Conservation (phyloP, 2,888 invertebrate species). For the Ichneumon xanthorius region DNA sequence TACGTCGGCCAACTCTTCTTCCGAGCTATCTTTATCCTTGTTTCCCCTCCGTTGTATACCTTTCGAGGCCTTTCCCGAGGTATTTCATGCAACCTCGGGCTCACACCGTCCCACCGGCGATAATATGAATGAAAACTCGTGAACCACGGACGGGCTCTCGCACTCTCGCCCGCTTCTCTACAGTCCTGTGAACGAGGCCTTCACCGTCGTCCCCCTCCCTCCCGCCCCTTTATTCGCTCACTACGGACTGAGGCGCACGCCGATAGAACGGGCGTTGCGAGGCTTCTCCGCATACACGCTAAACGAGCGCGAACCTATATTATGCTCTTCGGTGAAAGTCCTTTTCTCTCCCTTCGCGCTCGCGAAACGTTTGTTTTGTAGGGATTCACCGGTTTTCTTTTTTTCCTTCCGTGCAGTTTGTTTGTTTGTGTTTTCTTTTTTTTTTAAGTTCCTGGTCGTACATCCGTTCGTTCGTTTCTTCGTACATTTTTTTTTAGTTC, state of each 20-base stretch:
- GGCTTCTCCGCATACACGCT: conserved; percentile 34
- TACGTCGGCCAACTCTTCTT: neutral
- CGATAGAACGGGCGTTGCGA: conserved; percentile 39
- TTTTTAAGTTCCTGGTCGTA: neutral
- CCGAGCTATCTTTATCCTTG: neutral
- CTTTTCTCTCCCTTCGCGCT: neutral
- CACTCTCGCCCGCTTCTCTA: neutral
- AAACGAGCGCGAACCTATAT: conserved; percentile 19
- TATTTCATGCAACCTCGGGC: conserved; percentile 49
- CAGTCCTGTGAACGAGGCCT: neutral
- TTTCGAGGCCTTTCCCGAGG: conserved; percentile 14
- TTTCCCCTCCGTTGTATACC: conserved; percentile 9
- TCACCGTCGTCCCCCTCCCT: neutral
- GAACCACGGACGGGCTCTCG: conserved; percentile 29
- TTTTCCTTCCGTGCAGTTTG: conserved; percentile 4
- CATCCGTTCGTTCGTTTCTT: neutral
- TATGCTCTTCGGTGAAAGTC: conserved; percentile 10
- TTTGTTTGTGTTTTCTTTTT: neutral
- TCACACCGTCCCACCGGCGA: conserved; percentile 40
- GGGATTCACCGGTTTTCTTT: too few species aligned
- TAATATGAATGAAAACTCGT: conserved; percentile 60
- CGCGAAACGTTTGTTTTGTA: conserved; percentile 10
- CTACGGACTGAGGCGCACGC: conserved; percentile 2
- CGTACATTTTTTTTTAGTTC: too few species aligned
- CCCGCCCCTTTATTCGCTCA: conserved; percentile 25